Evolutionary conservation across 2,113 vertebrate genomes (phyloP), one percentile per base, ranked within the genome.

Genomic region (Tupaia chinensis): DNA sequence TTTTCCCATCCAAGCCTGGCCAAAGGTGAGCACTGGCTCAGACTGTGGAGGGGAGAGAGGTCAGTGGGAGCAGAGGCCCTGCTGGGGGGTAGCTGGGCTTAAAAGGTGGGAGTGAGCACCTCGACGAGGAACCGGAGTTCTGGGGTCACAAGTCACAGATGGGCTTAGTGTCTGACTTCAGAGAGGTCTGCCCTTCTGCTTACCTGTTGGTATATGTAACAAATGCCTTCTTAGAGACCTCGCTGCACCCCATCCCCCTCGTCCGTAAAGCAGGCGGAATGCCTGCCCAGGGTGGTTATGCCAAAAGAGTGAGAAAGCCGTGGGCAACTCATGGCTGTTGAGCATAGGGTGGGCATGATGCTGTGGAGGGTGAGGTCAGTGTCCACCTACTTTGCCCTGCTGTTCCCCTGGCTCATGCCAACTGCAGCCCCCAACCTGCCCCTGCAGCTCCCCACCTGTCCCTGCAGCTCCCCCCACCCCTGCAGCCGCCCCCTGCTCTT

Each of bases 321-420:
- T 12, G 29, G 56, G 29, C 5, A 70, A 5, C 23, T 9, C 66
- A 8, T 0, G 13, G 70, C 22, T 9, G 5, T 61, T 9, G 54
- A 73, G 53, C 29, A n/a, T 27, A 5, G 7, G 9, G 32, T 0
- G 15, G 19, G 8, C 29, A 17, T 4, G 34, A 27, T 11, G 29
- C 20, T 6, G 34, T 14, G 14, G 74, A 4, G 5, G n/a, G 22
- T 10, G 14, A 7, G 8, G 20, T 7, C 15, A 0, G 7, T 12
- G 74, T 53, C 80, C 19, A 3, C 70, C 72, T 17, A 0, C 1
- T 5, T 65, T 22, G 34, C 22, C 60, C 54, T 8, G 5, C 29
- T 61, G 0, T 3, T 11, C 87, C 54, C 1, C 0, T 16, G 29
- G 56, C 1, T 0, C n/a, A 1, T 0, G 6, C 53, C 32, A 25